Evolutionary conservation across 2,113 vertebrate species (phyloP), one percentile per base, ranked within the genome.

Genomic region (Pedionomus torquatus): DNA sequence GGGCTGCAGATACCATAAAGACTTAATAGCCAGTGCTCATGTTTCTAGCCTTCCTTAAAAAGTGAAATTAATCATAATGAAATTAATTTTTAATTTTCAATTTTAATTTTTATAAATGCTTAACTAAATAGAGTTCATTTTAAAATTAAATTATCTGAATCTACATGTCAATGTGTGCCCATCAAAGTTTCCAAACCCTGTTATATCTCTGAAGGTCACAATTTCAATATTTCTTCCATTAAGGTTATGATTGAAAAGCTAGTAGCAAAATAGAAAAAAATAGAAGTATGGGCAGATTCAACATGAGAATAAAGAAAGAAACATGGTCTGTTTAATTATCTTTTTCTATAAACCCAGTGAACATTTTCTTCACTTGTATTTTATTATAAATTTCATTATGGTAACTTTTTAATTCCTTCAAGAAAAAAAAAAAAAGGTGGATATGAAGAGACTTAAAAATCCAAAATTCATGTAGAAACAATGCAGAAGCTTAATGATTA

Each of bases 41-140:
- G 10, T 88, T 96, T 75, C 79, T 74, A 78, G 6, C 10, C 28
- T 87, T 90, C 64, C 17, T 86, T 89, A 70, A 80, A 77, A 66
- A 70, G 19, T 60, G 20, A 69, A 80, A 92, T 90, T 30, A 77
- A 75, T 92, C 3, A 90, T 72, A 0, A 66, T 35, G 1, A 87
- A 91, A 89, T 93, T 72, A 95, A 85, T 76, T 88, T 93, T 93
- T 77, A 84, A 92, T 94, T 83, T 88, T 78, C 8, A 87, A 83
- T 94, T 83, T 87, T 78, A 89, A 37, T 87, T 96, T 94, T 93
- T 93, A 93, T 57, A 90, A 92, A 92, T 48, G 55, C 48, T 13
- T 82, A 66, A 81, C 77, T 80, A 82, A 94, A 93, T 51, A 79
- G 10, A 83, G 20, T 51, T 90, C 13, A 82, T 91, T 87, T 82